Conservation (phyloP, 1,140 invertebrate genomes). For the Drosophila truncata region DNA sequence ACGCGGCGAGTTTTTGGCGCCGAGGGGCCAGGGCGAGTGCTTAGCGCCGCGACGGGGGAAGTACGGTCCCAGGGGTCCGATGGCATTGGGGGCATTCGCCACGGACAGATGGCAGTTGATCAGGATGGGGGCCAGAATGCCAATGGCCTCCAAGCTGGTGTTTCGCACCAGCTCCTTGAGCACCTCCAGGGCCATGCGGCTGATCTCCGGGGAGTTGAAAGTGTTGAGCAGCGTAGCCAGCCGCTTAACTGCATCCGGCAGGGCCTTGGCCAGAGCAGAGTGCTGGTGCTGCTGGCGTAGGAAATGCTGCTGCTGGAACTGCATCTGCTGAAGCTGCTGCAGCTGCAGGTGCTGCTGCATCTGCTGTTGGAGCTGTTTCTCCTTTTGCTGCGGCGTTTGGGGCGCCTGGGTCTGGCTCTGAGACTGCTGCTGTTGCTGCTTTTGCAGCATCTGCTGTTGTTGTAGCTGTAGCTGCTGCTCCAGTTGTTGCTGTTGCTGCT, state of each 20-base stretch:
- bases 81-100: constrained; percentile 91
- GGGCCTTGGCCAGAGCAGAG: constrained; percentile 89
- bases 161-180: constrained; percentile 94
- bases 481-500: constrained; percentile 67
- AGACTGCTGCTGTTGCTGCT: constrained; percentile 74
- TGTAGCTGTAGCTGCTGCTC: constrained; percentile 76
- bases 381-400: constrained; percentile 71
- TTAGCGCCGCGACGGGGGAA: constrained; percentile 81
- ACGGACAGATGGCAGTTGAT: constrained; percentile 93
- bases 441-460: constrained; percentile 70
- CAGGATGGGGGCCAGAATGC: constrained; percentile 93
- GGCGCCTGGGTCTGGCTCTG: constrained; percentile 61
- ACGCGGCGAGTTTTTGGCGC: constrained; percentile 86
- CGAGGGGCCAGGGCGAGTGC: constrained; percentile 70
- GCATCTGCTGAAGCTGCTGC: constrained; percentile 82
- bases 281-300: constrained; percentile 79
- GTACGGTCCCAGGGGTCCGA: constrained; percentile 85
- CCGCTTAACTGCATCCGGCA: constrained; percentile 93
- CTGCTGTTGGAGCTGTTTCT: constrained; percentile 72
- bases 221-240: constrained; percentile 95
- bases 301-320: constrained; percentile 77
- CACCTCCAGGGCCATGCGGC: constrained; percentile 92
- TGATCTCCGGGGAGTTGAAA: constrained; percentile 94
- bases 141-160: constrained; percentile 92
- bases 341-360: constrained; percentile 74